Conservation (phyloP, 2,888 invertebrate genomes). For the Flexamia atlantica region DNA sequence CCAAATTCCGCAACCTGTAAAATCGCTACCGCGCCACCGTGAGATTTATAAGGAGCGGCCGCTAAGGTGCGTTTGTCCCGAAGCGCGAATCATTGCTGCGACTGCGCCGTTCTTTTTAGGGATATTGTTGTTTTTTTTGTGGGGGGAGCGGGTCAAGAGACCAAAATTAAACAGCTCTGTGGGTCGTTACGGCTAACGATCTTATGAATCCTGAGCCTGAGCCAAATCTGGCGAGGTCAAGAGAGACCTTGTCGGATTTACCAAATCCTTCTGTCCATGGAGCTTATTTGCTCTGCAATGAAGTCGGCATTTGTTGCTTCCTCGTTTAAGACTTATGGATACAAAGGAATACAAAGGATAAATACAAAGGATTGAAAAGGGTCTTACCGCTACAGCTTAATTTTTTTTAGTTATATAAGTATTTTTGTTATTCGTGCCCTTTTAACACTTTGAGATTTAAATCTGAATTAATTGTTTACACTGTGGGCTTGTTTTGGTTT, state of each 20-base stretch:
- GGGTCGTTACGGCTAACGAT: not conserved
- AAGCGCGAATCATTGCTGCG: not conserved
- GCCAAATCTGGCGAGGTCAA: not conserved
- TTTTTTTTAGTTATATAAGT: too few relatives aligned
- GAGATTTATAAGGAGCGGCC: conserved; percentile 3
- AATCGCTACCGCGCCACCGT: conserved; percentile 8
- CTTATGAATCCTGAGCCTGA: not conserved
- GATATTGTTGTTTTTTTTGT: conserved; percentile 22
- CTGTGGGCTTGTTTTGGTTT: too few relatives aligned
- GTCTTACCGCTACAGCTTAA: too few relatives aligned
- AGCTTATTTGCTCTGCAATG: too few relatives aligned
- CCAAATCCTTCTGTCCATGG: not conserved
- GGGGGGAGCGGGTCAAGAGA: conserved; percentile 4
- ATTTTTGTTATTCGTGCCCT: too few relatives aligned
- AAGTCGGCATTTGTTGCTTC: too few relatives aligned
- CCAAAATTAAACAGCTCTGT: not conserved
- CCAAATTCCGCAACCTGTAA: conserved; percentile 12
- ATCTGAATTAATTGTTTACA: too few relatives aligned
- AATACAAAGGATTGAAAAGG: too few relatives aligned
- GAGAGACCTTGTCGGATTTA: not conserved
- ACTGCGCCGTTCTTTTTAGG: not conserved
- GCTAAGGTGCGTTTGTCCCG: not conserved
- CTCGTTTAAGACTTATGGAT: too few relatives aligned
- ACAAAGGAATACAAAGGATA: too few relatives aligned
- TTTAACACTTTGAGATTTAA: too few relatives aligned